These are phyloP conservation scores for Semnornis frantzii DNA, from an alignment of 2,113 vertebrate genomes.

Conservation along the genomic window DNA sequence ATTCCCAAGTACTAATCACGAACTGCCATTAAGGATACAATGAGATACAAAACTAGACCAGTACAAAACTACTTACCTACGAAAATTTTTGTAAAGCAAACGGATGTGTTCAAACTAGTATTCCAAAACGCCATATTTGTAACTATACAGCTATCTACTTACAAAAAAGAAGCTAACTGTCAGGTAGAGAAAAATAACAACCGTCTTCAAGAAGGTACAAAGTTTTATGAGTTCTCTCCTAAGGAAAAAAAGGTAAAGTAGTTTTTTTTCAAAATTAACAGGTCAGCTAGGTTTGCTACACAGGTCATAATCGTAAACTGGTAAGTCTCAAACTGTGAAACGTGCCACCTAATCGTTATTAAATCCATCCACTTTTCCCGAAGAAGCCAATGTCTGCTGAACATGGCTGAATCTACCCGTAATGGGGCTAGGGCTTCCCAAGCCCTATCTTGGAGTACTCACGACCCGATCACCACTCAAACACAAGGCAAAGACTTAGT, in stretches of 20 bases:
- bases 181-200: not conserved
- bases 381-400: not conserved
- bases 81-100: not conserved
- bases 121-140: not conserved
- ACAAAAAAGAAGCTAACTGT: not conserved
- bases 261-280: not conserved
- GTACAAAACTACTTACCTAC: not conserved
- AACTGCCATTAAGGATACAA: not conserved
- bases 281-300: not conserved
- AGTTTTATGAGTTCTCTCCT: not conserved
- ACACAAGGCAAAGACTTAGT: rapidly evolving
- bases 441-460: not conserved
- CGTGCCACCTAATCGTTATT: not conserved
- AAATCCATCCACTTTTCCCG: not conserved
- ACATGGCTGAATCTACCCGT: not conserved
- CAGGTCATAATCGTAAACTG: not conserved
- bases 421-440: rapidly evolving
- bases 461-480: rapidly evolving
- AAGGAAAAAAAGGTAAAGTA: rapidly evolving
- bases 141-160: not conserved
- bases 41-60: not conserved
- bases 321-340: not conserved
- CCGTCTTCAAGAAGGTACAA: not conserved
- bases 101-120: rapidly evolving
- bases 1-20: not conserved